phyloP scores from a whole-genome alignment of 2,113 vertebrate genomes.

The Pardalotus punctatus region DNA sequence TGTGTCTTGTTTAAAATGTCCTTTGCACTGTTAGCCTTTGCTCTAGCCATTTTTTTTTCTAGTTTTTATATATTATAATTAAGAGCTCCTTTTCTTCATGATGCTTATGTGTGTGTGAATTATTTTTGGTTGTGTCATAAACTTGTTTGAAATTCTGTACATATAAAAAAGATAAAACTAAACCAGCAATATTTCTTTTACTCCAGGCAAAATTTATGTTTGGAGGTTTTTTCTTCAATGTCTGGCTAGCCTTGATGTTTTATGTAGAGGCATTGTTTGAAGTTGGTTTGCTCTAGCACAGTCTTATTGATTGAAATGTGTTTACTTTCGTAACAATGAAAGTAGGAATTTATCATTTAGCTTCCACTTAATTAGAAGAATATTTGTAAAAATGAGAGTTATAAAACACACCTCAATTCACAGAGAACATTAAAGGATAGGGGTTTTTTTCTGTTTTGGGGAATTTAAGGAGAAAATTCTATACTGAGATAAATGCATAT shows the following conservation, averaged over 20 bases:
- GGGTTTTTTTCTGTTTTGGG: neutral
- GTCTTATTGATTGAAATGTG: constrained; percentile 1
- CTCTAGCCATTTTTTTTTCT: neutral
- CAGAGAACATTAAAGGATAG: neutral
- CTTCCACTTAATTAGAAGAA: neutral
- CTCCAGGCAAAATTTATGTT: neutral
- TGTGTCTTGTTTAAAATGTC: neutral
- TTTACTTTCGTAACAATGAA: constrained; percentile 8
- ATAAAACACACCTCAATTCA: neutral
- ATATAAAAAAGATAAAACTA: neutral
- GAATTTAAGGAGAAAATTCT: neutral
- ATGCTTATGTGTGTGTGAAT: neutral
- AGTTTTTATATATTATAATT: neutral
- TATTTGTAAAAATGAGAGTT: neutral
- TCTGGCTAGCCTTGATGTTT: neutral
- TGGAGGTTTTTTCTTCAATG: neutral
- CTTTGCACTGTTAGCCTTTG: neutral
- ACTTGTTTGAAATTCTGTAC: neutral
- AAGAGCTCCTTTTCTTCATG: neutral
- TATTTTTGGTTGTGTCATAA: neutral
- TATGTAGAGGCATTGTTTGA: constrained; percentile 5
- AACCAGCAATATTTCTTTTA: neutral
- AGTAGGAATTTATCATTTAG: neutral
- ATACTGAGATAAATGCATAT: neutral
- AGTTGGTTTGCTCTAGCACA: neutral